phyloP scores from a whole-genome alignment of 2,888 invertebrate genomes.

The Hirudinaria manillensis region DNA sequence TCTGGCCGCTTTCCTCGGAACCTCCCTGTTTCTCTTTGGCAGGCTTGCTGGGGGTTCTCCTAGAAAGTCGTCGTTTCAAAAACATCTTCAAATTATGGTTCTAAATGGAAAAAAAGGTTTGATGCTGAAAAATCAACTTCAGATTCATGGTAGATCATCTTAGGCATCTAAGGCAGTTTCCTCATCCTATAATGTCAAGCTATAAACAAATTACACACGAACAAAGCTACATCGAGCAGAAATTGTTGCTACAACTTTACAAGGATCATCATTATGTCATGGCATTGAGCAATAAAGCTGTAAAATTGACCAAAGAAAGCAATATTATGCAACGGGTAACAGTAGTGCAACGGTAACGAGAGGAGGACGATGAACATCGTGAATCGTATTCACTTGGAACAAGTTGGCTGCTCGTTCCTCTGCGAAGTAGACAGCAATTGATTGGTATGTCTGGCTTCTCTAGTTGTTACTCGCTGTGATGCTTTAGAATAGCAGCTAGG shows the following conservation, averaged over 20 bases:
- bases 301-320: neutral
- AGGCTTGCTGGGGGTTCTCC: too few species aligned
- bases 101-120: neutral
- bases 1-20: too few species aligned
- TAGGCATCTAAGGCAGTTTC: neutral
- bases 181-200: neutral
- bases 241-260: too few species aligned
- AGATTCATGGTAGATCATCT: neutral
- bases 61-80: too few species aligned
- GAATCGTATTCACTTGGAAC: too few species aligned
- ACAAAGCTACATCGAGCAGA: neutral
- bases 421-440: neutral
- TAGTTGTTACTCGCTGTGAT: constrained; percentile 47
- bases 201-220: neutral
- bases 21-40: too few species aligned
- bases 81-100: too few species aligned
- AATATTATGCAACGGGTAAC: neutral
- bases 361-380: too few species aligned
- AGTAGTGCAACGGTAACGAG: neutral
- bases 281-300: too few species aligned
- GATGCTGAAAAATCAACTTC: neutral
- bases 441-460: constrained; percentile 14
- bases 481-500: constrained; percentile 52
- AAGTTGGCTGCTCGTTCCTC: too few species aligned
- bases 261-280: too few species aligned